phyloP scores from a whole-genome alignment of 2,797 vertebrate genomes.

The Nyctibius grandis region DNA sequence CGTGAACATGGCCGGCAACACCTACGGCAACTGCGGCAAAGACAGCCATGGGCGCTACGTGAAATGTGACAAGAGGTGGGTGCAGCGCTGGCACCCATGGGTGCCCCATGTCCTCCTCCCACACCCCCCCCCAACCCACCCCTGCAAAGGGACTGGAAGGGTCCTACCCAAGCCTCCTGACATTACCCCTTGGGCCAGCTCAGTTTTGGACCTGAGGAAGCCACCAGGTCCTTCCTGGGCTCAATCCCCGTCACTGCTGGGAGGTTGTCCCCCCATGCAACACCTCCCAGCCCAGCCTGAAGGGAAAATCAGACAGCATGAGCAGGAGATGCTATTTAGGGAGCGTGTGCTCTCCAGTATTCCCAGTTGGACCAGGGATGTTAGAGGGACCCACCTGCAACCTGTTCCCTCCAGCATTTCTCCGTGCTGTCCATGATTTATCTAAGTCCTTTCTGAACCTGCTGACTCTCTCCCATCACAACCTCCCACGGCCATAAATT shows the following conservation, averaged over 20 bases:
- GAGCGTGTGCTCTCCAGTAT: fast-evolving
- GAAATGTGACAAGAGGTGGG: constrained; percentile 85
- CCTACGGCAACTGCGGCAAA: constrained; percentile 90
- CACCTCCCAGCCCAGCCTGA: not conserved
- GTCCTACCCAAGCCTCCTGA: too few relatives aligned
- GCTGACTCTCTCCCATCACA: not conserved
- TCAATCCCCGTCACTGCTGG: not conserved
- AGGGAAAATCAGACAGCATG: not conserved
- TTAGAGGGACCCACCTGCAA: fast-evolving
- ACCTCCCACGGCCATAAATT: fast-evolving
- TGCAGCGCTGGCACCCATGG: not conserved
- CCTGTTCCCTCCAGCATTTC: not conserved
- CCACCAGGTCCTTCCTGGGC: not conserved
- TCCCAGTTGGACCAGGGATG: not conserved
- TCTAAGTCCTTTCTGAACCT: not conserved
- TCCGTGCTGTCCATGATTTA: not conserved
- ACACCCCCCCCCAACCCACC: too few relatives aligned
- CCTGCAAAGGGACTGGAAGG: fast-evolving
- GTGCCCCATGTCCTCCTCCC: not conserved
- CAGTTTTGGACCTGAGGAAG: fast-evolving
- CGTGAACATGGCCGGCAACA: constrained; percentile 88
- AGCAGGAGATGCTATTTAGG: not conserved
- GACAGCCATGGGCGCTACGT: constrained; percentile 81
- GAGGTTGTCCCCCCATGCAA: not conserved
- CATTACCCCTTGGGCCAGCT: not conserved